These are phyloP conservation scores for Orestias chungarensis DNA, from an alignment of 2,797 vertebrate species.

Conservation along the genomic window DNA sequence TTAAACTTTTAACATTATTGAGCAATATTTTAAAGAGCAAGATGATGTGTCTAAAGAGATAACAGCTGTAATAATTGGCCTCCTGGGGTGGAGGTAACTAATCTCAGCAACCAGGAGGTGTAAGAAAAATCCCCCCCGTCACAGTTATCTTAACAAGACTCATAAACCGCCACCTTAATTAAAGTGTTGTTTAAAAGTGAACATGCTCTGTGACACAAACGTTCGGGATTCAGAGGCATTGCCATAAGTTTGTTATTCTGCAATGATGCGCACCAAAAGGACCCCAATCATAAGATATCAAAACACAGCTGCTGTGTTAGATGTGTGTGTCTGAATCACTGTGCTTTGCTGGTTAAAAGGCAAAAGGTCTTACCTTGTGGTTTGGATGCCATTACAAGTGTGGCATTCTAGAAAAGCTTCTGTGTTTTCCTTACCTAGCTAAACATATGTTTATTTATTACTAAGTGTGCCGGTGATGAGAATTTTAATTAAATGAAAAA, in stretches of 20 bases:
- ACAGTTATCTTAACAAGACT: conserved; percentile 38
- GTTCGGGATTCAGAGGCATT: conserved; percentile 40
- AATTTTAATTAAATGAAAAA: no score
- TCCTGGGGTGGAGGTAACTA: conserved; percentile 13
- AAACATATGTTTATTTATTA: neutral
- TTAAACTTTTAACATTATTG: conserved; percentile 14
- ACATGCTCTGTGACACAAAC: conserved; percentile 32
- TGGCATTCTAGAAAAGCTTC: neutral
- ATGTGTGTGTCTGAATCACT: conserved; percentile 30
- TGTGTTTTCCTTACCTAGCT: neutral
- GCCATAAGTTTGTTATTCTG: conserved; percentile 43
- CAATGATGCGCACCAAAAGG: conserved; percentile 52
- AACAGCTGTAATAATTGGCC: conserved; percentile 8
- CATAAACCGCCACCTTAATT: conserved; percentile 36
- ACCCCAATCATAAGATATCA: conserved; percentile 61
- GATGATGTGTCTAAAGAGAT: neutral
- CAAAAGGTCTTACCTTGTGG: conserved; percentile 39
- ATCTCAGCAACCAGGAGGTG: conserved; percentile 18
- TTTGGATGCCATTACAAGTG: conserved; percentile 36
- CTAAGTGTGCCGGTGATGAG: neutral
- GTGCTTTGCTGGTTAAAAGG: conserved; percentile 37
- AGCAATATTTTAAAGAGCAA: neutral
- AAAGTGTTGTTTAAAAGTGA: conserved; percentile 26
- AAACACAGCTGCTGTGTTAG: conserved; percentile 67
- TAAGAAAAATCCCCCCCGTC: conserved; percentile 11